Evolutionary conservation across 2,888 invertebrate genomes (phyloP), one percentile per base, ranked within the genome.

Genomic region (Trachelus tabidus): DNA sequence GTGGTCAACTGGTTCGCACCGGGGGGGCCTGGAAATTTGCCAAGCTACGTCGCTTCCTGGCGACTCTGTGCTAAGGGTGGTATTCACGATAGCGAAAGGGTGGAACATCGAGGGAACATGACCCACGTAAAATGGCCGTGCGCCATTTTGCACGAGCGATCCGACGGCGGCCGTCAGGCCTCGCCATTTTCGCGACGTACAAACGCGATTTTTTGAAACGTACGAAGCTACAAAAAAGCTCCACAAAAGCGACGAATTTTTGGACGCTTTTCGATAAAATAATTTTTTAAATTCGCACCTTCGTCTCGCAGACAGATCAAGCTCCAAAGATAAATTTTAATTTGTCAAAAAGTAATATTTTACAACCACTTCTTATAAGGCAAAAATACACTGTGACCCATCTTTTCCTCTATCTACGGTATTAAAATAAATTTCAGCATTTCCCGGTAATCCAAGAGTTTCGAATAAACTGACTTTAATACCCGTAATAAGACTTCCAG

Each of bases 1-100:
- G 84, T 86, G 91, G 91, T 91, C 91, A 91, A 90, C 82, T 83
- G 82, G 80, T 76, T 85, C 86, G 4, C 91, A 79, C 86, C 87
- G 81, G 91, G 91, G 83, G 85, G 86, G 23, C 31, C 79, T 77
- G 78, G 76, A 79, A 82, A 73, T 31, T 82, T 77, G 82, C 76
- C 80, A 78, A 85, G 81, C 86, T 84, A 80, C 83, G 86, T 85
- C 81, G 83, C 81, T 81, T 85, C 86, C 85, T 83, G 84, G 81
- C 85, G 85, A 89, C 87, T 88, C 81, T 9, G 1, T 31, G 4
- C 31, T 9, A 31, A 71, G 71, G 71, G 71, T 31, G 31, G 23
- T 9, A 9, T 56, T 56, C 15, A 9, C 9, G 23, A 56, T 56
- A 9, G 9, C 1, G 9, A 23, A 23, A 56, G 33, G 71, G 71